Percentiles rank a stretch among this genome's conserved stretches.
phyloP scores from a whole-genome alignment of 2,113 vertebrate species.

The Oxyruncus cristatus region DNA sequence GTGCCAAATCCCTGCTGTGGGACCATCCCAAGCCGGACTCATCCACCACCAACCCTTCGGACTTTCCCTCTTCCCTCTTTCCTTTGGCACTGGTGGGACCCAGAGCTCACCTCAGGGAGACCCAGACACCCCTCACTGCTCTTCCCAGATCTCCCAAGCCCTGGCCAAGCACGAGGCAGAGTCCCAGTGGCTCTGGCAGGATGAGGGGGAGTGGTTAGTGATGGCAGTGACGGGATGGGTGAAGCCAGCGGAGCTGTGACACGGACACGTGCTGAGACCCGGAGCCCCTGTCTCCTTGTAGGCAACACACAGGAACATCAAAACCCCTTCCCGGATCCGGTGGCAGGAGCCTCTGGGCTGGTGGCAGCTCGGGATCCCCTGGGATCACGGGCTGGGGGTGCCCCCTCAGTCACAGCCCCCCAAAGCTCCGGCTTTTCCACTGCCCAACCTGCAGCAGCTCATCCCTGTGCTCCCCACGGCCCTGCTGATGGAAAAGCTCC shows the following conservation, averaged over 20 bases:
- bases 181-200: neutral
- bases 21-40: neutral
- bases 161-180: neutral
- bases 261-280: neutral
- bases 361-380: fast-evolving
- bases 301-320: neutral
- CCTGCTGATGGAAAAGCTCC: neutral
- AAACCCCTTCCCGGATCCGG: neutral
- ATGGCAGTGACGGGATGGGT: conserved; percentile 1
- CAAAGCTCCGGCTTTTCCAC: neutral
- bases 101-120: too few relatives aligned
- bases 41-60: fast-evolving
- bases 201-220: neutral
- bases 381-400: neutral
- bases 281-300: conserved; percentile 57
- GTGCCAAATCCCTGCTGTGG: fast-evolving
- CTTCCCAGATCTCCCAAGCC: neutral
- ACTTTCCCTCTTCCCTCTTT: neutral
- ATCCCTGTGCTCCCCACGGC: neutral
- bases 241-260: neutral
- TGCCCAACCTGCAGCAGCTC: neutral
- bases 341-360: neutral
- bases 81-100: neutral
- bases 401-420: neutral
- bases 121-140: neutral